phyloP scores from a whole-genome alignment of 1,140 invertebrate species.

The Grapholita molesta region DNA sequence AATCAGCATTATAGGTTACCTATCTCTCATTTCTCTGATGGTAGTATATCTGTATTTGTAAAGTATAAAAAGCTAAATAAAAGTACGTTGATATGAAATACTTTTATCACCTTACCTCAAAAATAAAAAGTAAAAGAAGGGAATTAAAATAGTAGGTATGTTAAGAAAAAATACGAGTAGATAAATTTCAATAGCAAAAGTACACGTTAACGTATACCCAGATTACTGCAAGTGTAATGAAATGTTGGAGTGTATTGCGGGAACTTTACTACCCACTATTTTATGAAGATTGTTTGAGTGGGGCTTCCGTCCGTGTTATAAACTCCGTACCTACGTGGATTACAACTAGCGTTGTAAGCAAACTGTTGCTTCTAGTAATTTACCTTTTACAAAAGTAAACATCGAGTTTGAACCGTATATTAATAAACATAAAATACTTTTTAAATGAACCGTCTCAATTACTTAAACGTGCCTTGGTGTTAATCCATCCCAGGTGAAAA shows the following conservation, averaged over 20 bases:
- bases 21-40: too few species aligned
- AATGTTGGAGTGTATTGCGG: neutral
- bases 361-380: neutral
- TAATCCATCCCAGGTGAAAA: neutral
- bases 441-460: neutral
- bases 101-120: too few species aligned
- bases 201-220: neutral
- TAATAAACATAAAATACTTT: neutral
- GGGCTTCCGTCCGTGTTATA: constrained; percentile 4
- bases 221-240: neutral
- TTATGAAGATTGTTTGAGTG: constrained; percentile 4
- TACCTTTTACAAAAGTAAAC: neutral
- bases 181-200: neutral
- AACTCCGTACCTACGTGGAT: neutral
- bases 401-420: neutral
- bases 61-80: too few species aligned
- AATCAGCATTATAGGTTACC: too few species aligned
- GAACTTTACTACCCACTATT: neutral
- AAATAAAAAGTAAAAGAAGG: too few species aligned
- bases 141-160: too few species aligned
- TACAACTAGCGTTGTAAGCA: constrained; percentile 8
- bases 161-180: neutral
- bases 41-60: too few species aligned
- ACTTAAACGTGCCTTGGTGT: neutral
- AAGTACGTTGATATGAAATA: too few species aligned